Evolutionary conservation across 2,113 vertebrate species (phyloP).

Genomic region (Chloebia gouldiae): DNA sequence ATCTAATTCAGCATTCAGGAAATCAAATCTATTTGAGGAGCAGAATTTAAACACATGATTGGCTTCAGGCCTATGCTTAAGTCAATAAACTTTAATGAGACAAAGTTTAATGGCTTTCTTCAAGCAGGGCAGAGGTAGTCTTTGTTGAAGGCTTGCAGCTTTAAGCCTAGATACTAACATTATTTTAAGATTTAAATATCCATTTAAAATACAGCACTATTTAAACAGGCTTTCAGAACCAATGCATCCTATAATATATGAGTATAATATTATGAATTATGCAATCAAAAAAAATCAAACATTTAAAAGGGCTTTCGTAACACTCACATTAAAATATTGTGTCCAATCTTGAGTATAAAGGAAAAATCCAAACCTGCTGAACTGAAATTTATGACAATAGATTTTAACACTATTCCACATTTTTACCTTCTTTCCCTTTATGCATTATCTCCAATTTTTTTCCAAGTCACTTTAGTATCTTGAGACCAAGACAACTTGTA

Average conservation of each 20-base stretch:
- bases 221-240: background rate
- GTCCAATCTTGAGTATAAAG: background rate
- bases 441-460: background rate
- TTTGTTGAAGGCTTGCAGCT: background rate
- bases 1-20: background rate
- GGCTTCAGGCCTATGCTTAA: constrained; percentile 1
- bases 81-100: constrained; percentile 30
- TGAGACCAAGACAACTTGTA: background rate
- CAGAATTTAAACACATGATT: constrained; percentile 13
- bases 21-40: background rate
- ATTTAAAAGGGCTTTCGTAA: background rate
- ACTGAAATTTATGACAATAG: background rate
- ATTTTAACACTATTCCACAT: background rate
- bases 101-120: constrained; percentile 6
- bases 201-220: background rate
- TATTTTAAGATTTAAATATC: constrained; percentile 11
- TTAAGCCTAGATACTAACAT: background rate
- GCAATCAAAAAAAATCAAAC: background rate
- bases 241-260: background rate
- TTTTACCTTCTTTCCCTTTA: background rate
- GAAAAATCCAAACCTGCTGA: background rate
- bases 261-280: background rate
- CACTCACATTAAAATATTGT: background rate
- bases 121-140: background rate
- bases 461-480: background rate